Conservation (phyloP, 2,888 invertebrate species). For the Thereva nobilitata region DNA sequence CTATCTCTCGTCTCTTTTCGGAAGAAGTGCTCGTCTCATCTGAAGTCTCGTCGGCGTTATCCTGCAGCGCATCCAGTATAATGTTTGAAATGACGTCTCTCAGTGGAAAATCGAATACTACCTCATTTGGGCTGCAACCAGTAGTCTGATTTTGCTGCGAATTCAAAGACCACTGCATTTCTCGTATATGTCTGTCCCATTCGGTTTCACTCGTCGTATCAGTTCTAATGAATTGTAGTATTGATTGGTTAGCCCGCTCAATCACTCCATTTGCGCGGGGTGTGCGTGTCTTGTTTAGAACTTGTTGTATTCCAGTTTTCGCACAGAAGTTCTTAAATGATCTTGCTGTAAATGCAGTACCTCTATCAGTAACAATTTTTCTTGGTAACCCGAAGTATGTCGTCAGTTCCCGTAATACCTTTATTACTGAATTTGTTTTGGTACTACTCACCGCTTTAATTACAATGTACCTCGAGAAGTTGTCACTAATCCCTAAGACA, state of each 20-base stretch:
- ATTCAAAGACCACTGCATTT: too few species aligned
- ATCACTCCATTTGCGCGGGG: constrained; percentile 11
- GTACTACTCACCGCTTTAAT: neutral
- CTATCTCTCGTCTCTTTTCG: too few species aligned
- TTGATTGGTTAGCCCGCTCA: constrained; percentile 8
- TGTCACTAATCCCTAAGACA: constrained; percentile 1
- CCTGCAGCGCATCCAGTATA: too few species aligned
- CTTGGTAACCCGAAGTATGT: neutral
- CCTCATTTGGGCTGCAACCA: too few species aligned
- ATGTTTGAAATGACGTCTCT: too few species aligned
- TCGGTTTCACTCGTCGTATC: neutral
- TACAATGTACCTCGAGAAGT: constrained; percentile 1
- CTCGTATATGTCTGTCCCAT: too few species aligned
- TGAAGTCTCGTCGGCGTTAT: too few species aligned
- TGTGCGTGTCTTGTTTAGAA: constrained; percentile 2
- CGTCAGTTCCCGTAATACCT: neutral
- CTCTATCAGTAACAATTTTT: constrained; percentile 1
- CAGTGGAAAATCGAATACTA: too few species aligned
- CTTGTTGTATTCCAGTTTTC: constrained; percentile 1
- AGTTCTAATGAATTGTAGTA: neutral
- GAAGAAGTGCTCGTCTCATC: too few species aligned
- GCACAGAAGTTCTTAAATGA: neutral
- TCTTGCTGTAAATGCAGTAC: constrained; percentile 2
- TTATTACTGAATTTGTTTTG: neutral
- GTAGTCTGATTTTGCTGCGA: too few species aligned